Conservation (phyloP, 2,113 vertebrate genomes). For the Fukomys damarensis region DNA sequence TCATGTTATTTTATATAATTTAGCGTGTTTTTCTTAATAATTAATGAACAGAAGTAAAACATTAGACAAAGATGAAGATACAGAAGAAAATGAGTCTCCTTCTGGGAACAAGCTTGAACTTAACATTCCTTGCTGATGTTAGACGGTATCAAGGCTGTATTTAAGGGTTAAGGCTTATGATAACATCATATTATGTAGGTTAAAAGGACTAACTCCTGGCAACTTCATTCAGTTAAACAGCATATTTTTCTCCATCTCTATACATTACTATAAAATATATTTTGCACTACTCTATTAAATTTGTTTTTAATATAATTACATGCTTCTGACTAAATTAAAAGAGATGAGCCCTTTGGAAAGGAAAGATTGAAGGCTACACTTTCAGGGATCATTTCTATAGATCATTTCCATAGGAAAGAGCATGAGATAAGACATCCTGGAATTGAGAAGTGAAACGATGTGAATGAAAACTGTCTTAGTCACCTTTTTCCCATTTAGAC, state of each 20-base stretch:
- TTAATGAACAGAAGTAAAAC: neutral
- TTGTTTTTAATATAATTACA: neutral
- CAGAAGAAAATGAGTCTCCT: neutral
- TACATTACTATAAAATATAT: neutral
- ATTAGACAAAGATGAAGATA: neutral
- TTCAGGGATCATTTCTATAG: no score
- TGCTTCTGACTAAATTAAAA: neutral
- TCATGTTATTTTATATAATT: neutral
- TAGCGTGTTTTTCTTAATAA: neutral
- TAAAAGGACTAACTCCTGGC: neutral
- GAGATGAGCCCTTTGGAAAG: neutral
- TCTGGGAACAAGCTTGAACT: neutral
- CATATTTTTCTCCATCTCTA: neutral
- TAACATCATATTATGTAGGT: neutral
- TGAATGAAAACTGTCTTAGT: neutral
- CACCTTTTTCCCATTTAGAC: neutral
- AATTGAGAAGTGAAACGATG: neutral
- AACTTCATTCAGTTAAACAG: neutral
- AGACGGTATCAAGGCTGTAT: neutral
- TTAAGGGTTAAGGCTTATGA: neutral
- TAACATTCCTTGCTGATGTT: neutral
- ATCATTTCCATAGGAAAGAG: no score
- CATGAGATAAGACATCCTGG: neutral
- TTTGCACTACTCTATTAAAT: neutral
- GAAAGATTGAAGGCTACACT: no score